Base-by-base conservation (phyloP, 2,888 invertebrate genomes). In the Athalia circularis region DNA sequence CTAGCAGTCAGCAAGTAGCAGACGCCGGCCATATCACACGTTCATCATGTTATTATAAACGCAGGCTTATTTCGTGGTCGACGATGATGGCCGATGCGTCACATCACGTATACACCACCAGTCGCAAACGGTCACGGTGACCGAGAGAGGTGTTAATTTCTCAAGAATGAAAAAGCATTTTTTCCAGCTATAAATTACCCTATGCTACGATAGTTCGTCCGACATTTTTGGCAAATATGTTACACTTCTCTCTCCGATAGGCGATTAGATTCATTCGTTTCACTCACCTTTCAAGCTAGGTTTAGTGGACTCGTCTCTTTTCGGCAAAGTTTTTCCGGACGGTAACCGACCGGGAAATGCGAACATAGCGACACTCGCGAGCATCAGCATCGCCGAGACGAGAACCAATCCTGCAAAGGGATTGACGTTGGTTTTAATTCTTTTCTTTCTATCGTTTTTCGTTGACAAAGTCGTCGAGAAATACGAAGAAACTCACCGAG, bases 351-450 rank as follows among this genome's bases (percentile, higher is more conserved):
- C 94, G 79, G 98, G 98, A 90, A 98, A 98, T 83, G 96, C 96
- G 91, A 97, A 97, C 96, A 99, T 97, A 77, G 96, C 95, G 76
- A 95, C 91, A 0, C 97, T 95, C 78, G 97, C 95, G 79, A 98
- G 84, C 89, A 97, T 93, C 87, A 98, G 94, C 84, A 97, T 92
- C 1, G 94, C 93, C 1, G 97, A 96, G 86, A 98, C 97, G 85
- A 98, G 92, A 81, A 97, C 95, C 88, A 97, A 93, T 67, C 97
- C 95, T 95, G 8, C 8, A 54, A 54, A 54, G n/a, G 0, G 4
- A 54, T 54, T 4, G 54, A 54, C n/a, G n/a, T 54, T 54, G 8
- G 43, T 48, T 45, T 9, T 9, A 45, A 57, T 9, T 47, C 57
- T 54, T 47, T 59, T 54, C 45, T 59, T 67, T 67, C 57, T 4